phyloP scores from a whole-genome alignment of 2,113 vertebrate genomes.

The Glaucomys volans region DNA sequence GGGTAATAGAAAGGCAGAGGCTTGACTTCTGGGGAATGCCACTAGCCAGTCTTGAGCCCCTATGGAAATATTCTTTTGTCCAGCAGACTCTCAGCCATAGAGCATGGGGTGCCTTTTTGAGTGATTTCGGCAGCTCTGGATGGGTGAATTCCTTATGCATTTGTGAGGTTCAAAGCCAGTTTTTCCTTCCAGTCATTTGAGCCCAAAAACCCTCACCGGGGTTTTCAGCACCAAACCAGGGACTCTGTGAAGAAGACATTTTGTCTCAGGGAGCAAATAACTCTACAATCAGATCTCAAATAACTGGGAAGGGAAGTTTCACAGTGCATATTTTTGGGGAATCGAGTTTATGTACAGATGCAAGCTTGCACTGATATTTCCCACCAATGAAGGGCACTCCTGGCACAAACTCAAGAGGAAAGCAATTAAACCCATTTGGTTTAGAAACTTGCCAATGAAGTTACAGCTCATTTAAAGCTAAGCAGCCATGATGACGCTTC shows the following conservation, averaged over 20 bases:
- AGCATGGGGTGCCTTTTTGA: neutral
- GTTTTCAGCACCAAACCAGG: neutral
- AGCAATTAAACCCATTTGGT: neutral
- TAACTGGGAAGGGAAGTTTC: neutral
- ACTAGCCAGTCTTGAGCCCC: neutral
- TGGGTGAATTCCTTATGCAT: neutral
- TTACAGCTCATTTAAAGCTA: neutral
- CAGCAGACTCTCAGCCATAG: neutral
- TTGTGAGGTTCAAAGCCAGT: neutral
- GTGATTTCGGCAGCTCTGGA: neutral
- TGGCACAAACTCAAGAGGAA: neutral
- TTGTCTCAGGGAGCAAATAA: neutral
- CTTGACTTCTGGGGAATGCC: neutral
- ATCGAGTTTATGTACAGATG: neutral
- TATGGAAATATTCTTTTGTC: neutral
- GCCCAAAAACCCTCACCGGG: neutral
- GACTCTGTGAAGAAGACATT: neutral
- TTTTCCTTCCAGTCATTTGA: neutral
- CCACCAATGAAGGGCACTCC: neutral
- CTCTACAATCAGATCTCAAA: neutral
- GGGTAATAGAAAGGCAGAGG: neutral
- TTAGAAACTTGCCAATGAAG: neutral
- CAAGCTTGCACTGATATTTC: neutral
- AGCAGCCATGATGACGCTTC: fast-evolving
- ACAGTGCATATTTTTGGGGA: neutral